Evolutionary conservation across 2,113 vertebrate species (phyloP).

Genomic region (Trinectes maculatus): DNA sequence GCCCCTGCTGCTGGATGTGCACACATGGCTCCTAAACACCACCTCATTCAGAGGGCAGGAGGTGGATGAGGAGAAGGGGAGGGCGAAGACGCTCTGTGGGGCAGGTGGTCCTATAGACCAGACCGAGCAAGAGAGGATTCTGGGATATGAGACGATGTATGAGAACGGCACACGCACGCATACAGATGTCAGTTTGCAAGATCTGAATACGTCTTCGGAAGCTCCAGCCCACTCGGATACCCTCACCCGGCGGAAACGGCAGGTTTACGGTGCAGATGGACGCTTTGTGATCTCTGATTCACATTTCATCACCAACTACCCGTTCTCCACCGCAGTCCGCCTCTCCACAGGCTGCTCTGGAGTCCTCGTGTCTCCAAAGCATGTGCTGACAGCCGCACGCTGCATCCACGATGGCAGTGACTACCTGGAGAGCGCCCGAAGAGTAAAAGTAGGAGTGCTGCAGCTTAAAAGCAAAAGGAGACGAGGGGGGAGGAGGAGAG

Average conservation of each 20-base stretch:
- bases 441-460: slow-evolving; percentile 87
- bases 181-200: slow-evolving; percentile 83
- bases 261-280: slow-evolving; percentile 90
- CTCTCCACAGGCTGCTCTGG: slow-evolving; percentile 93
- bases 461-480: slow-evolving; percentile 80
- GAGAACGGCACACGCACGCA: slow-evolving; percentile 88
- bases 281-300: slow-evolving; percentile 91
- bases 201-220: slow-evolving; percentile 22
- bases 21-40: slow-evolving; percentile 80
- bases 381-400: slow-evolving; percentile 92
- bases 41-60: slow-evolving; percentile 72
- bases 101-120: slow-evolving; percentile 86
- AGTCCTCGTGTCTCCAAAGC: slow-evolving; percentile 86
- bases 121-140: slow-evolving; percentile 84
- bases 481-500: slow-evolving; percentile 35
- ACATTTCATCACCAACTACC: slow-evolving; percentile 87
- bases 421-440: slow-evolving; percentile 84
- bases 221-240: fast-evolving
- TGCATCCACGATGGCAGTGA: slow-evolving; percentile 89
- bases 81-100: slow-evolving; percentile 80
- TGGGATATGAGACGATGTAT: slow-evolving; percentile 91
- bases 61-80: slow-evolving; percentile 63
- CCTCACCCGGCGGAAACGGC: slow-evolving; percentile 80
- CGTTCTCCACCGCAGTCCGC: slow-evolving; percentile 90
- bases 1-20: slow-evolving; percentile 83